phyloP scores from a whole-genome alignment of 2,797 vertebrate species.

The Ataeniobius toweri region DNA sequence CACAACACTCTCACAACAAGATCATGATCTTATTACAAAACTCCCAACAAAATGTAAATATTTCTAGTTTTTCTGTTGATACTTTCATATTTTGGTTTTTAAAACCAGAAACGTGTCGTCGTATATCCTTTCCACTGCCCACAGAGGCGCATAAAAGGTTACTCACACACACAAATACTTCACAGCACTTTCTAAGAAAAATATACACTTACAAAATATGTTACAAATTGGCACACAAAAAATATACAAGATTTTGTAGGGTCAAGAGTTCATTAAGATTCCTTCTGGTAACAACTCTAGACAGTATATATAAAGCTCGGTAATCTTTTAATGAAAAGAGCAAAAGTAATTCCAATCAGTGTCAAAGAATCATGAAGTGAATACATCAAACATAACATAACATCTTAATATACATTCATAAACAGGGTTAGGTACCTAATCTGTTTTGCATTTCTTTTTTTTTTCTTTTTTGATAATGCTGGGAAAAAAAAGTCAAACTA shows the following conservation, averaged over 20 bases:
- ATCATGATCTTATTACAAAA: slow-evolving; percentile 99
- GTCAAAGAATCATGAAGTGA: slow-evolving; percentile 96
- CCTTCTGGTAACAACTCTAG: slow-evolving; percentile 99
- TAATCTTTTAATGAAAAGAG: slow-evolving; percentile 95
- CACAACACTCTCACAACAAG: slow-evolving; percentile 99
- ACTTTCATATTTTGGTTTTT: slow-evolving; percentile 99
- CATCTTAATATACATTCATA: slow-evolving; percentile 99
- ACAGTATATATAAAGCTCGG: slow-evolving; percentile 99
- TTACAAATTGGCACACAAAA: slow-evolving; percentile 99
- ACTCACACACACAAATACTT: slow-evolving; percentile 99
- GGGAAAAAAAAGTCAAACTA: slow-evolving; percentile 62
- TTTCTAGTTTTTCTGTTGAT: slow-evolving; percentile 88
- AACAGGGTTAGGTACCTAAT: slow-evolving; percentile 85
- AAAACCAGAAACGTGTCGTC: slow-evolving; percentile 99
- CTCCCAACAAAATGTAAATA: slow-evolving; percentile 95
- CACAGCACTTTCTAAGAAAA: slow-evolving; percentile 99
- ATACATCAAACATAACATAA: slow-evolving; percentile 95
- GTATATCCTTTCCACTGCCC: slow-evolving; percentile 99
- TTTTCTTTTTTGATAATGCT: slow-evolving; percentile 72
- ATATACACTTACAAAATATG: slow-evolving; percentile 99
- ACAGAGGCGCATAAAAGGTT: slow-evolving; percentile 97
- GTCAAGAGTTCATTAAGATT: slow-evolving; percentile 99
- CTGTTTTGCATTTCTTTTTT: slow-evolving; percentile 82
- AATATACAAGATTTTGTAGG: slow-evolving; percentile 99
- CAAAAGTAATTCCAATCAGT: slow-evolving; percentile 94